Base-by-base conservation (phyloP, 2,888 invertebrate species). In the Lasioglossum morio region DNA sequence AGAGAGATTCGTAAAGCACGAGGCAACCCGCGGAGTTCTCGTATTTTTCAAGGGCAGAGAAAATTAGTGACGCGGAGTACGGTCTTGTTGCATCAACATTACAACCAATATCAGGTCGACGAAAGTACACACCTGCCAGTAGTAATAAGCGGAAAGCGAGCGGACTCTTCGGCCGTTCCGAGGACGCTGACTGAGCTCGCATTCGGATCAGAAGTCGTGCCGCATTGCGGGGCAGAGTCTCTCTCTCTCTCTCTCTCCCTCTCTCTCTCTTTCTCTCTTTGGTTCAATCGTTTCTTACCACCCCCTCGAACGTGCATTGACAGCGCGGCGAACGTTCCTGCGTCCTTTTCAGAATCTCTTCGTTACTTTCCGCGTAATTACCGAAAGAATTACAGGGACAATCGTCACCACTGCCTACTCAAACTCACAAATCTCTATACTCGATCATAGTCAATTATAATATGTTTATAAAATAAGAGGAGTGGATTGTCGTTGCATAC, bases 201-300 rank as follows among this genome's bases (percentile, higher is more conserved):
- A 88, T 90, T 91, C 88, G 85, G 91, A 91, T 91, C 88, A 85
- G 87, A 83, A 88, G 77, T 78, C 74, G 70, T 91, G 86, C 89
- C 91, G 91, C 92, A 91, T 91, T 91, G 91, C 91, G 85, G 91
- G 90, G 79, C 79, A 77, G 81, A 82, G 77, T 80, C 76, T 80
- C 77, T 78, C 76, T 79, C 87, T 79, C 69, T 78, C 77, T 82
- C 77, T 80, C 77, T 77, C 37, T 60, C 77, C 75, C 73, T 75
- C 87, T 77, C 63, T 80, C 77, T 81, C 77, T 81, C 78, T 83
- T 30, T 70, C 77, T n/a, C 2, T 30, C 70, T 66, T 48, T 53
- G 23, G 66, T 84, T 69, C 57, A 66, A 72, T 76, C 85, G 53
- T 66, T 66, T 77, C 81, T 86, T 79, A 57, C 69, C 63, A 34